Conservation (phyloP, 2,113 vertebrate genomes). For the Panthera leo region DNA sequence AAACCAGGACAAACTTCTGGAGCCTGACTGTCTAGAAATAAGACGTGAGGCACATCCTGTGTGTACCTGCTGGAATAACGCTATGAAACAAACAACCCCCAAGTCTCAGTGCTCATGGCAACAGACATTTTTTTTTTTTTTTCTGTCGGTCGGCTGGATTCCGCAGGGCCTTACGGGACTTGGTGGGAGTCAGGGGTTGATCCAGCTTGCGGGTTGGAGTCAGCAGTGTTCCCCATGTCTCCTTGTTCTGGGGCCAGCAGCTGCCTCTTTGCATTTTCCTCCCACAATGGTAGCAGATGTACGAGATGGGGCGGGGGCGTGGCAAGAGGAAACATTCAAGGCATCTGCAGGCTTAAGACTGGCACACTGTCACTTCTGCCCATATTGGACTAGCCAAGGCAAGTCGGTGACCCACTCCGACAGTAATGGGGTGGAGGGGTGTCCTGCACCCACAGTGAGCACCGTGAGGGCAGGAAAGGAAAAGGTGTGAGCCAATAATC, state of each 20-base stretch:
- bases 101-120: neutral
- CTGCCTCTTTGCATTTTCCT: neutral
- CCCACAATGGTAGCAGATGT: neutral
- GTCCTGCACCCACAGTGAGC: no score
- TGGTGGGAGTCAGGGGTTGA: no score
- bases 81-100: neutral
- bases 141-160: neutral
- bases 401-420: neutral
- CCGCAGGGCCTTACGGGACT: neutral
- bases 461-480: neutral
- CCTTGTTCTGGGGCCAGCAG: neutral
- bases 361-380: neutral
- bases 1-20: neutral
- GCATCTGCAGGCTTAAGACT: neutral
- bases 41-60: neutral
- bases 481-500: neutral
- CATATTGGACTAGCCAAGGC: neutral
- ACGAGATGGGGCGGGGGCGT: neutral
- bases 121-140: neutral
- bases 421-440: no score
- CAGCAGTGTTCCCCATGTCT: neutral
- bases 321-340: neutral
- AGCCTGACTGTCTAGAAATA: neutral
- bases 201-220: neutral
- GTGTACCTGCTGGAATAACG: neutral